These are phyloP conservation scores for Pimephales promelas DNA, from an alignment of 2,113 vertebrate genomes.

Conservation along the genomic window DNA sequence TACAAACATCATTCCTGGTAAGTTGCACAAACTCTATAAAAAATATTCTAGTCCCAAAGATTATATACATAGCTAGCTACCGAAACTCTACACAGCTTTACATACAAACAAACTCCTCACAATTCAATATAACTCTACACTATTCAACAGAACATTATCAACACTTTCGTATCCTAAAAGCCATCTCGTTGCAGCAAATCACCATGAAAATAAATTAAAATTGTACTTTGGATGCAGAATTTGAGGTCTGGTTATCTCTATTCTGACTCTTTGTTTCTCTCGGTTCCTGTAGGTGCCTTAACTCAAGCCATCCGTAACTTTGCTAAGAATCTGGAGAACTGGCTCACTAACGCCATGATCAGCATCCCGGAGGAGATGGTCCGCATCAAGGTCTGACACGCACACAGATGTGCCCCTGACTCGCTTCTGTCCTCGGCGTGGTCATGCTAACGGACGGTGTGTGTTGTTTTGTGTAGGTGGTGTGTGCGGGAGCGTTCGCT, in stretches of 20 bases:
- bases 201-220: background rate
- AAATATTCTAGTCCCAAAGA: background rate
- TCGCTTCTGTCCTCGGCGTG: background rate
- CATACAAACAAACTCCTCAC: background rate
- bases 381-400: conserved; percentile 81
- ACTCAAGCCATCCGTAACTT: conserved; percentile 95
- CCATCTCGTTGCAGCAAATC: background rate
- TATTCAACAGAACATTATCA: background rate
- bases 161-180: background rate
- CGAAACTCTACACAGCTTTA: background rate
- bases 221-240: background rate
- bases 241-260: background rate
- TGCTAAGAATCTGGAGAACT: conserved; percentile 91
- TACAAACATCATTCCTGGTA: background rate
- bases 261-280: background rate
- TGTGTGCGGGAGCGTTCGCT: conserved; percentile 85
- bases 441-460: background rate
- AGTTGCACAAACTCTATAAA: background rate
- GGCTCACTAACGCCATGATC: conserved; percentile 90
- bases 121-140: background rate
- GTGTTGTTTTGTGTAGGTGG: conserved; percentile 73
- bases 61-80: background rate
- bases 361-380: conserved; percentile 95
- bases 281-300: conserved; percentile 83
- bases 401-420: background rate